Conservation (phyloP, 1,140 invertebrate genomes). For the Drosophila erecta region DNA sequence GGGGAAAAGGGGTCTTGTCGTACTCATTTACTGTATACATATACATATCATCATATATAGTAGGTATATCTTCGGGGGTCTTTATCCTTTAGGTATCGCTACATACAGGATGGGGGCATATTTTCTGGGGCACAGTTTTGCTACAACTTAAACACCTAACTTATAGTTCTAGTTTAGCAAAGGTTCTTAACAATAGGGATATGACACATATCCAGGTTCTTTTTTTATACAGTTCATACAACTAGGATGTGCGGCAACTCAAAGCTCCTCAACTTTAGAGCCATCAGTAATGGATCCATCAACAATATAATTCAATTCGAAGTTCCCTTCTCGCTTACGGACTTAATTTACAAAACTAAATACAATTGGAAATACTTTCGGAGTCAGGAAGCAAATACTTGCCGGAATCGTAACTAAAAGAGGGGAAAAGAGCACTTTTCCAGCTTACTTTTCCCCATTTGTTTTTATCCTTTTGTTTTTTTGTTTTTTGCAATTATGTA, state of each 20-base stretch:
- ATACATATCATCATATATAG: constrained; percentile 41
- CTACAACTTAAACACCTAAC: constrained; percentile 46
- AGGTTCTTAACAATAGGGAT: constrained; percentile 35
- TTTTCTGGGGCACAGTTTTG: constrained; percentile 14
- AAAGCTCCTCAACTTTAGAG: constrained; percentile 4
- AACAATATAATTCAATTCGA: constrained; percentile 29
- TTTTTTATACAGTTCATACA: constrained; percentile 43
- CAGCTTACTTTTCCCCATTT: constrained; percentile 7
- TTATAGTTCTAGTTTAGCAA: constrained; percentile 45
- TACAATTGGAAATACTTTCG: constrained; percentile 16
- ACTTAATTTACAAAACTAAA: constrained; percentile 48
- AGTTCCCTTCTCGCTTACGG: background rate
- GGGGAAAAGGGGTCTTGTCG: constrained; percentile 30
- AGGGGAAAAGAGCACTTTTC: constrained; percentile 9
- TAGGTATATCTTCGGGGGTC: constrained; percentile 34
- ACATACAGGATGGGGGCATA: constrained; percentile 22
- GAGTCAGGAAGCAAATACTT: constrained; percentile 44
- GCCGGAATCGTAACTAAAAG: constrained; percentile 29
- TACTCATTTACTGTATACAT: constrained; percentile 50
- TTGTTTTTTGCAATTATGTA: constrained; percentile 34
- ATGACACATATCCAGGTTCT: constrained; percentile 26
- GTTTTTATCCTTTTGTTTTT: constrained; percentile 2
- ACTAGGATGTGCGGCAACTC: constrained; percentile 12
- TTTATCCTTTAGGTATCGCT: constrained; percentile 21
- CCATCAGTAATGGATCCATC: constrained; percentile 34